A percentile compares a stretch with the other conserved stretches of the same genome.
Evolutionary conservation across 37 sponge, comb jelly and placozoan species (phyloP).

Genomic region (Axinella damicornis): DNA sequence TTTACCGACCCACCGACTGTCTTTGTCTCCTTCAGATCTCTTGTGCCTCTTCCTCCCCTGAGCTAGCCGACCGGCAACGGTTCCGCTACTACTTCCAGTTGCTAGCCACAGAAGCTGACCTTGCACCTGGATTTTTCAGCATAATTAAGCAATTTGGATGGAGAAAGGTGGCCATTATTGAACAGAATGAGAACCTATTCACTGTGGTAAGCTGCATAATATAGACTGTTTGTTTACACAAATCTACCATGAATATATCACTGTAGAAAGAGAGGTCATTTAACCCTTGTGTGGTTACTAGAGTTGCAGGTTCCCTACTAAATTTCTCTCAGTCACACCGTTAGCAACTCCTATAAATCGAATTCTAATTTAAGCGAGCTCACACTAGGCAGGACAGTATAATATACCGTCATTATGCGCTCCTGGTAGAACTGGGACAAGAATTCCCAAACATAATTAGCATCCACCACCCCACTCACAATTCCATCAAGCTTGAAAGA

Average conservation of each 20-base stretch:
- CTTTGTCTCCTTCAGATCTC: neutral
- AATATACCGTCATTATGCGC: too few species aligned
- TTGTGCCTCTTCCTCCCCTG: constrained; percentile 36
- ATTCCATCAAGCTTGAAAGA: too few species aligned
- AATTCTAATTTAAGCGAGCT: too few species aligned
- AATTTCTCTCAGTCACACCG: too few species aligned
- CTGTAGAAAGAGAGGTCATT: too few species aligned
- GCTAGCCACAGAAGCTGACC: constrained; percentile 10
- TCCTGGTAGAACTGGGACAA: too few species aligned
- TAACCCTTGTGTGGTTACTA: too few species aligned
- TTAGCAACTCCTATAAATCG: too few species aligned
- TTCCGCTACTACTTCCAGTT: constrained; percentile 31
- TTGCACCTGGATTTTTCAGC: neutral
- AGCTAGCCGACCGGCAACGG: neutral
- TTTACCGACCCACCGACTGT: neutral
- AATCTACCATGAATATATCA: neutral
- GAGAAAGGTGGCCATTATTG: constrained; percentile 18
- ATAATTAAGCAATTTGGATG: neutral
- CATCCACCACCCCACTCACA: too few species aligned
- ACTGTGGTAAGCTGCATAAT: constrained; percentile 10
- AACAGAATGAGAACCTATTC: constrained; percentile 37
- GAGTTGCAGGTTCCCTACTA: too few species aligned
- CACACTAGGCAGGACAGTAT: too few species aligned
- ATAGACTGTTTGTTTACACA: neutral
- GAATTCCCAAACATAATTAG: too few species aligned